Conservation (phyloP, 2,113 vertebrate genomes). For the Enhydra lutris region DNA sequence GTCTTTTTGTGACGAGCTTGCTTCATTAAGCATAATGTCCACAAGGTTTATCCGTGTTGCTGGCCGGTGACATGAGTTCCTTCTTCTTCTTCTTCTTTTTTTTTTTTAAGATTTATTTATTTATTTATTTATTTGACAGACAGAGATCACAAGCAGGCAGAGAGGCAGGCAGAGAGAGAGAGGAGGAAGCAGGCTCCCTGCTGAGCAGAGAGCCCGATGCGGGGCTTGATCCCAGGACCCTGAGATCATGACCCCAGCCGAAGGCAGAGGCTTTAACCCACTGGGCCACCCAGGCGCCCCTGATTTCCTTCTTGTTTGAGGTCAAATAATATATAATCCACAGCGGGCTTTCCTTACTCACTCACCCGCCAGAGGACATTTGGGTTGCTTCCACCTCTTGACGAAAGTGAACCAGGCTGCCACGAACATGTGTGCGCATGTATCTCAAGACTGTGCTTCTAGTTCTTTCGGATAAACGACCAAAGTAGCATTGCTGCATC, state of each 20-base stretch:
- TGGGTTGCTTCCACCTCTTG: neutral
- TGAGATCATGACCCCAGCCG: no score
- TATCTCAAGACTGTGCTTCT: neutral
- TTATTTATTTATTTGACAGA: no score
- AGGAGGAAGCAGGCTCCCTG: no score
- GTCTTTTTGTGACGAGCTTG: neutral
- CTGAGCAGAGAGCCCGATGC: no score
- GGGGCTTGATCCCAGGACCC: no score
- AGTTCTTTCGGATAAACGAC: neutral
- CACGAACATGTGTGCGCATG: rapidly evolving
- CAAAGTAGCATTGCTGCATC: neutral
- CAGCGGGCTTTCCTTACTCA: neutral
- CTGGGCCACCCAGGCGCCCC: no score
- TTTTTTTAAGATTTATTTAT: no score
- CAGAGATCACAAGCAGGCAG: no score
- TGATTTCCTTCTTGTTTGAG: neutral
- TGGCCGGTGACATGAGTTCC: neutral
- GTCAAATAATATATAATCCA: neutral
- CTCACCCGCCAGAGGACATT: no score
- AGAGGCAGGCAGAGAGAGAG: no score
- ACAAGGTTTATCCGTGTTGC: neutral
- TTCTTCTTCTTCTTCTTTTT: neutral
- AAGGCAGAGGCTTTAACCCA: no score
- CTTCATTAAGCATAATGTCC: neutral
- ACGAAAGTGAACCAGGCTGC: rapidly evolving